Evolutionary conservation across 2,797 vertebrate species (phyloP).

Genomic region (Smutsia temminckii): DNA sequence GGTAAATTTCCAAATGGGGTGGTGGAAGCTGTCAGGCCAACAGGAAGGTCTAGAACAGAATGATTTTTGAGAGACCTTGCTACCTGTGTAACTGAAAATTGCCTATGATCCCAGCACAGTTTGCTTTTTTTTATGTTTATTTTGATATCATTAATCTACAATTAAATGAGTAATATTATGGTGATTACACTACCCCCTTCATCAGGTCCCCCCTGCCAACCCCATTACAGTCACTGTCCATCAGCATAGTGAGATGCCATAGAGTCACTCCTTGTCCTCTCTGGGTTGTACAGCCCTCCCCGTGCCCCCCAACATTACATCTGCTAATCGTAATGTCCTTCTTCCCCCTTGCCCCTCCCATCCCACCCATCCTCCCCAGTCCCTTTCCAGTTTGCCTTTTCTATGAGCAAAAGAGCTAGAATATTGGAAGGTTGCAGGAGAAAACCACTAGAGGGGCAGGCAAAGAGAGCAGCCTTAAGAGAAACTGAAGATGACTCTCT

Average conservation of each 20-base stretch:
- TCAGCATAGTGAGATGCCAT: too few species aligned
- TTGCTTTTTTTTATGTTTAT: not conserved
- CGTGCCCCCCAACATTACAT: too few species aligned
- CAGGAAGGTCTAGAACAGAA: not conserved
- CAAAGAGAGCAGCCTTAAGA: not conserved
- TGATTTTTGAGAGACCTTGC: not conserved
- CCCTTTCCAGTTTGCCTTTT: not conserved
- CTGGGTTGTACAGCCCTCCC: too few species aligned
- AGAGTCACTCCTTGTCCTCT: too few species aligned
- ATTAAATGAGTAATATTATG: too few species aligned
- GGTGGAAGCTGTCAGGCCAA: not conserved
- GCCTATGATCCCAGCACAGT: not conserved
- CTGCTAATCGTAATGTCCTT: too few species aligned
- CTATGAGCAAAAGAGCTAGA: not conserved
- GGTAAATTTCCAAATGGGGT: not conserved
- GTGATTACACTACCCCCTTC: too few species aligned
- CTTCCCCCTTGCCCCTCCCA: too few species aligned
- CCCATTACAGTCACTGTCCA: too few species aligned
- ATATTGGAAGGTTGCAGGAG: not conserved
- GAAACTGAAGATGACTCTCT: not conserved
- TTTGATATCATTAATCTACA: too few species aligned
- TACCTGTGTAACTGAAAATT: not conserved
- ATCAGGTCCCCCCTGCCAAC: too few species aligned
- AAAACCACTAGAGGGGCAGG: not conserved
- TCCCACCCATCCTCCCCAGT: too few species aligned